Conservation (phyloP, 2,797 vertebrate species). For the Echeneis naucrates region DNA sequence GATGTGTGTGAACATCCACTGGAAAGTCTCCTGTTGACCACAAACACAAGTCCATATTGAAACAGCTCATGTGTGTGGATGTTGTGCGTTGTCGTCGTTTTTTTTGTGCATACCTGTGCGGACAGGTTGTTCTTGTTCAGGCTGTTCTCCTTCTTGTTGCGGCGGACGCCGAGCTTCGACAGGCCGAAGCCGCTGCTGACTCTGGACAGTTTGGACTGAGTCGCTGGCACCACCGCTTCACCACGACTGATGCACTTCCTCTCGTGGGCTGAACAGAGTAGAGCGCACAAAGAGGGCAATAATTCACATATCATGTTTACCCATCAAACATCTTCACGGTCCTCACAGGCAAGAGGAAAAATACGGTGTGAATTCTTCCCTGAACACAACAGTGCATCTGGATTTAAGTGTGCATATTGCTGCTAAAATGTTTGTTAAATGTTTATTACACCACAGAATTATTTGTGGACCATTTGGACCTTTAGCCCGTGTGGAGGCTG, state of each 20-base stretch:
- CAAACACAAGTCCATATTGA: not conserved
- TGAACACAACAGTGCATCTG: no score
- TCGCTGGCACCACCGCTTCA: constrained; percentile 89
- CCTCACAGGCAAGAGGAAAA: not conserved
- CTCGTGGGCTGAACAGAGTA: constrained; percentile 87
- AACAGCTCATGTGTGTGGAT: no score
- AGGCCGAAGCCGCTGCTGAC: constrained; percentile 98
- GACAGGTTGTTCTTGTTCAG: constrained; percentile 95
- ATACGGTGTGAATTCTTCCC: no score
- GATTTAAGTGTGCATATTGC: no score
- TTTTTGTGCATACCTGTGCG: constrained; percentile 87
- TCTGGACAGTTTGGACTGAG: constrained; percentile 95
- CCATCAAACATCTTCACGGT: not conserved
- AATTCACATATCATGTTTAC: not conserved
- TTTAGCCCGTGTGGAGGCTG: no score
- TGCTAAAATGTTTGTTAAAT: not conserved
- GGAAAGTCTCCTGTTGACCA: constrained; percentile 94
- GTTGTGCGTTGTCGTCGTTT: no score
- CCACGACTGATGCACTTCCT: constrained; percentile 97
- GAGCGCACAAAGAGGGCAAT: not conserved
- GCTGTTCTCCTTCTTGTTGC: constrained; percentile 95
- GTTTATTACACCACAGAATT: not conserved
- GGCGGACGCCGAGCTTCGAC: constrained; percentile 94
- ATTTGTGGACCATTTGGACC: no score
- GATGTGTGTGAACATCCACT: constrained; percentile 99